Conservation (phyloP, 2,797 vertebrate genomes). For the Takifugu rubripes region DNA sequence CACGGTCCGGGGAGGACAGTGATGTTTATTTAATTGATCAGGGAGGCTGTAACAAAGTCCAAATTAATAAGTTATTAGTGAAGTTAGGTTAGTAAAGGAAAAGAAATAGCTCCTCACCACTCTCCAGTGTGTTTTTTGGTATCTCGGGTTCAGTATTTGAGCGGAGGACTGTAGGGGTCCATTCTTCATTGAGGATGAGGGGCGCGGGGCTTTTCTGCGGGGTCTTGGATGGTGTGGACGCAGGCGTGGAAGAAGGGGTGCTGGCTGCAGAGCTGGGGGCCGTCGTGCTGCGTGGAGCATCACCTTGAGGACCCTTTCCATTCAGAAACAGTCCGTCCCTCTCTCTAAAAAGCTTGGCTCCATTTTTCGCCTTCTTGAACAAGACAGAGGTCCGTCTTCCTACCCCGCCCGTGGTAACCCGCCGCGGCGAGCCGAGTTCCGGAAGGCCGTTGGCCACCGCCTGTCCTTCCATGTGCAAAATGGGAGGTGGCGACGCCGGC, state of each 20-base stretch:
- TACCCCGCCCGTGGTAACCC: conserved; percentile 74
- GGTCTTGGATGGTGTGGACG: conserved; percentile 64
- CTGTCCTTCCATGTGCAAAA: conserved; percentile 64
- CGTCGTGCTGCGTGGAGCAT: conserved; percentile 18
- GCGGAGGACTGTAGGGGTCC: conserved; percentile 62
- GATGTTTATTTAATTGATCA: conserved; percentile 3
- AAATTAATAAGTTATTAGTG: background rate
- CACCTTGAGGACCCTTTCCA: conserved; percentile 67
- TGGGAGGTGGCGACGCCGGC: conserved; percentile 49
- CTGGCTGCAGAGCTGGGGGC: conserved; percentile 44
- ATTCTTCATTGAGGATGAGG: conserved; percentile 64
- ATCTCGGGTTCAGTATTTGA: conserved; percentile 77
- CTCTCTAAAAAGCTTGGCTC: conserved; percentile 82
- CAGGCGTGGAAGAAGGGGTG: conserved; percentile 57
- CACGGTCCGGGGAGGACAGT: background rate
- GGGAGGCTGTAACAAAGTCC: background rate
- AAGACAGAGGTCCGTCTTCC: conserved; percentile 88
- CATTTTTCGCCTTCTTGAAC: conserved; percentile 93
- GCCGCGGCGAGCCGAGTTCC: conserved; percentile 50
- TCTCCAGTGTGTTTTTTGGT: conserved; percentile 71
- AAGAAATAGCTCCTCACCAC: conserved; percentile 69
- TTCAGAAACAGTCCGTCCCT: conserved; percentile 79
- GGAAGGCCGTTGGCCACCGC: conserved; percentile 75
- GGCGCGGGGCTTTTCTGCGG: conserved; percentile 63
- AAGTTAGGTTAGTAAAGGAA: background rate